Base-by-base conservation (phyloP, 64 coral and sea anemone species). In the Astreopora myriophthalma region DNA sequence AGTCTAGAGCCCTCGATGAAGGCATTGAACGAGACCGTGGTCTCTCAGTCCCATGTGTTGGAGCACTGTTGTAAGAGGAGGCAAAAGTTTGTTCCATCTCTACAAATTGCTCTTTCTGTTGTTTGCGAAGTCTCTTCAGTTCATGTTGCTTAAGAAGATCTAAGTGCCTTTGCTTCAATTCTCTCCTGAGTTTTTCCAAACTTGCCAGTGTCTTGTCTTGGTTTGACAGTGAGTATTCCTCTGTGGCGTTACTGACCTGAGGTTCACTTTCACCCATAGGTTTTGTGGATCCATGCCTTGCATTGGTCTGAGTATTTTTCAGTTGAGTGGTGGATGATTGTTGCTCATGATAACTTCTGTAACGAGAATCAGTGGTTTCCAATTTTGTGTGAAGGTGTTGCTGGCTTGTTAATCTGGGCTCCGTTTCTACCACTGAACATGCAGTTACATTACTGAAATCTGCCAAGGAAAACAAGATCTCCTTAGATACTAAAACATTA, bases 101-200 rank as follows among this genome's bases (percentile, higher is more conserved):
- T 6, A 62, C 32, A 36, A 7, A 58, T 1, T 82, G 51, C 22
- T 35, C 78, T 23, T 25, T 62, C 55, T 36, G 31, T 23, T 82
- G 52, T 36, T 63, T 82, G 8, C 31, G 78, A 63, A 82, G 78
- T 11, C 78, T 16, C 55, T 62, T 61, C 6, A 82, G 48, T 52
- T 82, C 78, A 37, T 82, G 51, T 25, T 82, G 78, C 27, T 82
- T 82, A 16, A 82, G 51, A 61, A 52, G 28, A 63, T 82, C 78
- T 11, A 82, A 37, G 8, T 82, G 78, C 48, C 58, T 82, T 63
- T 82, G 78, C 32, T 82, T 82, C 55, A 63, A 51, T 38, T 82
- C 78, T 35, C 63, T 51, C 13, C 78, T 34, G 6, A 62, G 78
- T 30, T 82, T 61, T 82, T 82, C 78, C 52, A 82, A 63, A 36